These are phyloP conservation scores for Agapostemon virescens DNA, from an alignment of 2,888 invertebrate species.

Conservation along the genomic window DNA sequence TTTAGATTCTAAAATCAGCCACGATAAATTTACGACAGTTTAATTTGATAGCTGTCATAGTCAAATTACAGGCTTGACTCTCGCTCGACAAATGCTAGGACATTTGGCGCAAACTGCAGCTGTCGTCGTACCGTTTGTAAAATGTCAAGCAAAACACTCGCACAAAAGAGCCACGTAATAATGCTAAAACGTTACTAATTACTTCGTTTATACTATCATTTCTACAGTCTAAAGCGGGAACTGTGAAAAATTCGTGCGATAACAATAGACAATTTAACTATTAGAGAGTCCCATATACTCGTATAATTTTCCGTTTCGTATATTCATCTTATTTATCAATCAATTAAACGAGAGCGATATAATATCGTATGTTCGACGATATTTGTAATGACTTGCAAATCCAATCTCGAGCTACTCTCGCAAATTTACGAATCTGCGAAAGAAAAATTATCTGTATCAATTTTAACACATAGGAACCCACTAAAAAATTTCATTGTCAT, in stretches of 20 bases:
- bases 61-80: constrained; percentile 8
- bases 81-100: constrained; percentile 8
- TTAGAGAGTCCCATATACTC: background rate
- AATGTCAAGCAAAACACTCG: constrained; percentile 10
- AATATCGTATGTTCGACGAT: background rate
- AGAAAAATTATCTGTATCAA: background rate
- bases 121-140: constrained; percentile 9
- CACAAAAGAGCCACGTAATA: background rate
- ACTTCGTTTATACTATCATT: background rate
- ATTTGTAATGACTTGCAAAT: background rate
- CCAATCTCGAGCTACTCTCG: too few relatives aligned
- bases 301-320: background rate
- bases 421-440: background rate
- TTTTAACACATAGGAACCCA: too few relatives aligned
- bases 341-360: background rate
- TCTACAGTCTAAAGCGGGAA: background rate
- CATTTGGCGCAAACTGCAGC: constrained; percentile 10
- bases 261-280: background rate
- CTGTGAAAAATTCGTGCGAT: background rate
- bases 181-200: constrained; percentile 8
- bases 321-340: background rate
- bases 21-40: background rate
- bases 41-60: constrained; percentile 2
- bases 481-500: too few relatives aligned
- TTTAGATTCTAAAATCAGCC: background rate